These are phyloP conservation scores for Calliopsis andreniformis DNA, from an alignment of 1,140 invertebrate genomes.

Conservation along the genomic window DNA sequence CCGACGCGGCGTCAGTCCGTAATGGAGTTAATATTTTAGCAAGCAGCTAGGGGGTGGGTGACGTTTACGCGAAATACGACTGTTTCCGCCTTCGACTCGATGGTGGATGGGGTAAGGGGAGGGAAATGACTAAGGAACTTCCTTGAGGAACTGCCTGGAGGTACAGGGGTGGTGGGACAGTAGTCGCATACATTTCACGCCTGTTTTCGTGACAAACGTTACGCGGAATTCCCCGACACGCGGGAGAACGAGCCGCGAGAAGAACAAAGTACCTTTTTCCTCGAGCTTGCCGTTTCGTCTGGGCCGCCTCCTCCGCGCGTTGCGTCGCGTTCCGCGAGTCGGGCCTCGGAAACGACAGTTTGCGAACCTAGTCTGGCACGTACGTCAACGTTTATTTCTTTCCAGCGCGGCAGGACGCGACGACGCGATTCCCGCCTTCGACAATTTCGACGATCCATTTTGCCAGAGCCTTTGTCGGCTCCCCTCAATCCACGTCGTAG, in stretches of 20 bases:
- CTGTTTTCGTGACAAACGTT: conserved; percentile 69
- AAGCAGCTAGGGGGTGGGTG: background rate
- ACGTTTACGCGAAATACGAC: conserved; percentile 31
- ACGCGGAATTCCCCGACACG: conserved; percentile 59
- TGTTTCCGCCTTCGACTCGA: background rate
- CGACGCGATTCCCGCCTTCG: conserved; percentile 24
- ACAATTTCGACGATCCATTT: conserved; percentile 54
- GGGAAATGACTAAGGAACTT: conserved; percentile 60
- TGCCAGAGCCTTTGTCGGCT: conserved; percentile 18
- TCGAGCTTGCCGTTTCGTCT: background rate
- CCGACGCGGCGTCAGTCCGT: conserved; percentile 51
- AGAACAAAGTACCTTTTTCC: conserved; percentile 61
- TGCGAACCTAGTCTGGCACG: conserved; percentile 34
- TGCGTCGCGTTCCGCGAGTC: background rate
- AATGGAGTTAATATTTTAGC: conserved; percentile 70
- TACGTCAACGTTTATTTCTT: conserved; percentile 44
- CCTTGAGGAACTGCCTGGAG: conserved; percentile 33
- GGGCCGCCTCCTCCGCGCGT: background rate
- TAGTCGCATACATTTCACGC: conserved; percentile 65
- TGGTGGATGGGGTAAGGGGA: no score
- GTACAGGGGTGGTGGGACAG: conserved; percentile 31
- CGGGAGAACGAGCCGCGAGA: conserved; percentile 56
- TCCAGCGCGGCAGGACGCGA: background rate
- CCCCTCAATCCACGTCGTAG: conserved; percentile 35
- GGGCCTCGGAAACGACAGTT: conserved; percentile 8